Evolutionary conservation across 2,113 vertebrate genomes (phyloP).

Genomic region (Oryctolagus cuniculus): mOryCun1.1 NC_091437.1:50361501-50362000

Average conservation of each 20-base stretch:
- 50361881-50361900: slow-evolving; percentile 83
- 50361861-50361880: slow-evolving; percentile 84
- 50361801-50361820: slow-evolving; percentile 88
- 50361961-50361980: slow-evolving; percentile 80
- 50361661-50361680: slow-evolving; percentile 78
- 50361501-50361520: neutral
- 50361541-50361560: slow-evolving; percentile 22
- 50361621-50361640: slow-evolving; percentile 40
- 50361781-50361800: slow-evolving; percentile 80
- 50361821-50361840: slow-evolving; percentile 85
- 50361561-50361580: slow-evolving; percentile 25
- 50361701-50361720: slow-evolving; percentile 71
- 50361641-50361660: slow-evolving; percentile 34
- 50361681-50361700: slow-evolving; percentile 77
- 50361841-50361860: slow-evolving; percentile 86
- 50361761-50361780: slow-evolving; percentile 86
- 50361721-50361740: slow-evolving; percentile 84
- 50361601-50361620: neutral
- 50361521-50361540: neutral
- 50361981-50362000: slow-evolving; percentile 61
- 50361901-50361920: slow-evolving; percentile 85
- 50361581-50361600: slow-evolving; percentile 12
- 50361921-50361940: slow-evolving; percentile 62
- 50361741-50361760: slow-evolving; percentile 86
- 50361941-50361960: slow-evolving; percentile 79